Base-by-base conservation (phyloP, 2,797 vertebrate species). In the Falco cherrug region DNA sequence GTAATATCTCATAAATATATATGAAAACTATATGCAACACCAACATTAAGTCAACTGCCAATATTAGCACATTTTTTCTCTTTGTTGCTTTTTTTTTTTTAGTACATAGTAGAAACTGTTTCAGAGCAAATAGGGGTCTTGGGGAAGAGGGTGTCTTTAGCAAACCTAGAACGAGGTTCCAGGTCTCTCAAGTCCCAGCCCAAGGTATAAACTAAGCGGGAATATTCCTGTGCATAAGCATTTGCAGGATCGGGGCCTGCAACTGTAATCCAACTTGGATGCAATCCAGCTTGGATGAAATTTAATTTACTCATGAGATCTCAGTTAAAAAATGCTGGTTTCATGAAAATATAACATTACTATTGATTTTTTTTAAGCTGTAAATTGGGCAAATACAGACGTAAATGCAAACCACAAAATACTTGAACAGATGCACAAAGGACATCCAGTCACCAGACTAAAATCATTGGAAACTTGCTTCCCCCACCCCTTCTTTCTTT, bases 321-420 rank as follows among this genome's bases (percentile, higher is more conserved):
- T 93, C 89, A 68, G 91, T 91, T 89, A 19, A 95, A 97, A 97
- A 97, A 96, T 79, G 91, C 89, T 96, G 92, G 91, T 97, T 97
- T 96, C 93, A 94, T 93, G 91, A 96, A 96, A 96, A 96, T 96
- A 96, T 96, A 96, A 35, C 95, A 94, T 97, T 97, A 96, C 97
- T 93, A 97, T 96, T 96, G 91, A 96, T 88, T 96, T 97, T 96
- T 97, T 96, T 94, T 51, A 87, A 96, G 95, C 95, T 96, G 96
- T 94, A 97, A 94, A 97, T 96, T 96, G 94, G 92, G 95, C 92
- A 94, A 97, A 97, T 94, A 91, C 93, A 97, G 97, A 96, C 95
- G 82, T 95, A 97, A 97, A 97, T 97, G 92, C 82, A 97, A 96
- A 97, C 97, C 97, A 96, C 97, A 97, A 97, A 97, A 97, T 97